Conservation (phyloP, 2,888 invertebrate species). For the Malacosoma neustria region DNA sequence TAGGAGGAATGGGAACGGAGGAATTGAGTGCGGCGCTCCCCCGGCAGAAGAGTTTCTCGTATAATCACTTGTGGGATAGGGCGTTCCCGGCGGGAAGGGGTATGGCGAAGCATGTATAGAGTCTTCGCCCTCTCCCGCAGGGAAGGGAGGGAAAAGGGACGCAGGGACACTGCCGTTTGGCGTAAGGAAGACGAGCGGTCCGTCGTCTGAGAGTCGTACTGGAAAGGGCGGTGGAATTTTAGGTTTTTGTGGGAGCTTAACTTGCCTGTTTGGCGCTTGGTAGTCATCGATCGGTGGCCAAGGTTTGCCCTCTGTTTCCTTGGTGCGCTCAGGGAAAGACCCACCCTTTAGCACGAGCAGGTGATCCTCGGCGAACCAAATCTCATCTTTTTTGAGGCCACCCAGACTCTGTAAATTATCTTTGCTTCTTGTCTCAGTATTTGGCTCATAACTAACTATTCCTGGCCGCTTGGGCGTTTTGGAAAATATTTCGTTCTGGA, state of each 20-base stretch:
- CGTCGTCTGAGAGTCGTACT: conserved; percentile 89
- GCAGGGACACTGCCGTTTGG: conserved; percentile 84
- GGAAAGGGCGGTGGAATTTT: conserved; percentile 95
- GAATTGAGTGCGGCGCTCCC: conserved; percentile 77
- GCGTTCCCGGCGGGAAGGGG: conserved; percentile 75
- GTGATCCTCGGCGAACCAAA: conserved; percentile 93
- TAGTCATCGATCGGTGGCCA: conserved; percentile 92
- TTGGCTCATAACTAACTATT: conserved; percentile 86
- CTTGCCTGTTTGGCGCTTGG: conserved; percentile 87
- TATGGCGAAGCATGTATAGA: conserved; percentile 69
- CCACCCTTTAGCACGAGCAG: conserved; percentile 88
- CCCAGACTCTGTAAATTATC: conserved; percentile 88
- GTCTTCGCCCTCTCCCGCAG: conserved; percentile 76
- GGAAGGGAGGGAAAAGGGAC: conserved; percentile 79
- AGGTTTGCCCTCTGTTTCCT: conserved; percentile 55
- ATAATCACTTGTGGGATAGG: conserved; percentile 74
- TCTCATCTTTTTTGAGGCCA: conserved; percentile 88
- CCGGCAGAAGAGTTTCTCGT: conserved; percentile 79
- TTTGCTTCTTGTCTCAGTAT: conserved; percentile 84
- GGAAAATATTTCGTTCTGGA: conserved; percentile 88
- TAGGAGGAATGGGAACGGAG: conserved; percentile 78
- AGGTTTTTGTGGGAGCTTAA: conserved; percentile 87
- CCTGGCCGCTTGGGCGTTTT: conserved; percentile 84
- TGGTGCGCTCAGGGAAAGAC: conserved; percentile 74
- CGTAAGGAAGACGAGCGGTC: conserved; percentile 90